phyloP scores from a whole-genome alignment of 2,888 invertebrate genomes.

The Thereva nobilitata region DNA sequence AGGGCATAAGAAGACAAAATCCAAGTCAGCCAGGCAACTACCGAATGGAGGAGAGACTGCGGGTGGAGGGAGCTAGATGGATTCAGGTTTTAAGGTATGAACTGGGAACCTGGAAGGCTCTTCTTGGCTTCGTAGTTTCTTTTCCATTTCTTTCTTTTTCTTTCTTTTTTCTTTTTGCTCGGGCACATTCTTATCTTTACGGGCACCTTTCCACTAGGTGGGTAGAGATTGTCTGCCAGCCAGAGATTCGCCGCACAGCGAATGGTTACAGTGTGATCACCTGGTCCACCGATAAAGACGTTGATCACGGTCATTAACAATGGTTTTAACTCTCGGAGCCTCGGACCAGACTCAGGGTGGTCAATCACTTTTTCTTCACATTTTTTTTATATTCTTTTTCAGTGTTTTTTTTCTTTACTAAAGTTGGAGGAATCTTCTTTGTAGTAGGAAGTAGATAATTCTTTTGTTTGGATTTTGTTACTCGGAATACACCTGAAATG shows the following conservation, averaged over 20 bases:
- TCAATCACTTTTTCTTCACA: slow-evolving; percentile 16
- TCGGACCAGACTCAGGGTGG: slow-evolving; percentile 17
- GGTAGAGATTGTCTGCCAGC: slow-evolving; percentile 18
- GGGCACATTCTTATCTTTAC: slow-evolving; percentile 18
- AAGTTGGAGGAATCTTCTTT: background rate
- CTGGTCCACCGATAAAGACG: slow-evolving; percentile 28
- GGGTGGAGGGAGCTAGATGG: background rate
- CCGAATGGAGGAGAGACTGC: background rate
- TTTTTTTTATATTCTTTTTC: background rate
- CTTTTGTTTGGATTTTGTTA: no score
- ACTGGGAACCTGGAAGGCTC: background rate
- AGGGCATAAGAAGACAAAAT: slow-evolving; percentile 17
- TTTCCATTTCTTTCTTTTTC: background rate
- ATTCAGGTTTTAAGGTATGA: slow-evolving; percentile 30
- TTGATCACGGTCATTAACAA: slow-evolving; percentile 36
- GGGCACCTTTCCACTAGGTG: slow-evolving; percentile 23
- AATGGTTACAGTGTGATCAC: slow-evolving; percentile 15
- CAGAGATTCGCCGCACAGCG: slow-evolving; percentile 13
- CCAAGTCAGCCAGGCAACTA: slow-evolving; percentile 6
- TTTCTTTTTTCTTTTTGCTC: slow-evolving; percentile 11
- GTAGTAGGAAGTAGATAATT: no score
- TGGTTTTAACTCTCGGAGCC: slow-evolving; percentile 16
- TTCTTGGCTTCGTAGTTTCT: no score
- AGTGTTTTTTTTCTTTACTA: background rate
- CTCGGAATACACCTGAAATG: no score